A percentile compares a stretch with the other conserved stretches of the same genome.
phyloP scores from a whole-genome alignment of 2,888 invertebrate species.

The Amitus sp. region DNA sequence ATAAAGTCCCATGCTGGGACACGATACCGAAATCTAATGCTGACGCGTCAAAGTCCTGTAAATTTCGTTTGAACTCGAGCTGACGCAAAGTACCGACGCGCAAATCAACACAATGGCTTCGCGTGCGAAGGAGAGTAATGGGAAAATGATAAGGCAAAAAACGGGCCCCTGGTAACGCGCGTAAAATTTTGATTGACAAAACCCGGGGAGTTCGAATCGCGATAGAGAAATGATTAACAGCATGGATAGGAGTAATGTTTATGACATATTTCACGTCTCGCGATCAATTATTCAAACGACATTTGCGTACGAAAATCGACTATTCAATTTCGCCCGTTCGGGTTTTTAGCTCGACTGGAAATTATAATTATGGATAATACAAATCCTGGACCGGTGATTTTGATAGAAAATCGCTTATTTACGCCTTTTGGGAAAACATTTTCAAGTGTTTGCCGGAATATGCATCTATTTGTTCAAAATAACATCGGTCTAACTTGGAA shows the following conservation, averaged over 20 bases:
- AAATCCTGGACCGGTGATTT: too few relatives aligned
- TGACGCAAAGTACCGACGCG: background rate
- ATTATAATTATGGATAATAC: too few relatives aligned
- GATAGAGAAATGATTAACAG: background rate
- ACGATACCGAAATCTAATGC: slow-evolving; percentile 1
- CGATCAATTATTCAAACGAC: background rate
- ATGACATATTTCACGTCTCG: background rate
- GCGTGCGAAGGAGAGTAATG: background rate
- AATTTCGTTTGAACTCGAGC: background rate
- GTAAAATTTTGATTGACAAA: background rate
- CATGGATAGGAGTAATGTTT: background rate
- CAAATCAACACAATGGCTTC: background rate
- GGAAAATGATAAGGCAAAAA: background rate
- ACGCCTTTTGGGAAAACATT: too few relatives aligned
- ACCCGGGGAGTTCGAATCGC: background rate
- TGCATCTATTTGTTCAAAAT: too few relatives aligned
- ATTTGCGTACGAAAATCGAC: too few relatives aligned
- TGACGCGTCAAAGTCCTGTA: background rate
- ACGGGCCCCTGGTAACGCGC: background rate
- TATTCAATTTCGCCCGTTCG: too few relatives aligned
- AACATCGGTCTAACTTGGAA: too few relatives aligned
- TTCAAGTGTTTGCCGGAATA: too few relatives aligned
- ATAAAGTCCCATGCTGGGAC: background rate
- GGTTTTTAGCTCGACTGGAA: too few relatives aligned
- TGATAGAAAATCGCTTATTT: too few relatives aligned